Percentiles rank a stretch among this genome's conserved stretches.
Conservation (phyloP, 2,888 invertebrate genomes). For the Parapristionchus giblindavisi region DNA sequence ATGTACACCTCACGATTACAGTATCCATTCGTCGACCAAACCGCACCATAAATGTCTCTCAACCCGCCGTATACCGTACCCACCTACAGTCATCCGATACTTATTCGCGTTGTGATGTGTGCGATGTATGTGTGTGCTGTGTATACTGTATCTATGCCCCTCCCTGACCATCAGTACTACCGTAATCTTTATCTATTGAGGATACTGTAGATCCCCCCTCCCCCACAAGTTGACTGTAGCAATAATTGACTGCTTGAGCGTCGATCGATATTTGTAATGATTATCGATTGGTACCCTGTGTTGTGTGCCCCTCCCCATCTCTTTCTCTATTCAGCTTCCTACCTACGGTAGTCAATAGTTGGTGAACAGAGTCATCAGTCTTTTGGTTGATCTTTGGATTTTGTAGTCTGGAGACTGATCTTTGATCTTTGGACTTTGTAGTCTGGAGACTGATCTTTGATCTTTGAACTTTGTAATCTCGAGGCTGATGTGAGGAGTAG, state of each 20-base stretch:
- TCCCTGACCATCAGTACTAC: neutral
- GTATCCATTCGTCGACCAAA: slow-evolving; percentile 28
- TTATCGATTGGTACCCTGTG: slow-evolving; percentile 4
- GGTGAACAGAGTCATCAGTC: too few relatives aligned
- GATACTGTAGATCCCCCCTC: slow-evolving; percentile 1
- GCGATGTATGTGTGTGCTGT: too few relatives aligned
- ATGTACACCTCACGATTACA: neutral
- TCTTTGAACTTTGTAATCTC: too few relatives aligned
- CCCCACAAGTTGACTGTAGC: slow-evolving; percentile 18
- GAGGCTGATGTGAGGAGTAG: too few relatives aligned
- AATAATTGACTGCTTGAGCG: slow-evolving; percentile 28
- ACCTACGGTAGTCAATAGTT: slow-evolving; percentile 29
- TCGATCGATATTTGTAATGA: neutral
- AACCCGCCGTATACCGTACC: neutral
- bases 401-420: too few relatives aligned
- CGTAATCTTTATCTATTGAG: neutral
- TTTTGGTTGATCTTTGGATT: too few relatives aligned
- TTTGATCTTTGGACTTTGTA: too few relatives aligned
- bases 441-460: too few relatives aligned
- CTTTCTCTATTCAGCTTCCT: too few relatives aligned
- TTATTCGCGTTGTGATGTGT: slow-evolving; percentile 17
- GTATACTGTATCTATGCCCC: too few relatives aligned
- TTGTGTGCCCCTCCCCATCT: neutral
- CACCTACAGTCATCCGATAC: neutral
- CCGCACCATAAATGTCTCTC: neutral